phyloP scores from a whole-genome alignment of 2,113 vertebrate genomes.

The Onychorhynchus coronatus region DNA sequence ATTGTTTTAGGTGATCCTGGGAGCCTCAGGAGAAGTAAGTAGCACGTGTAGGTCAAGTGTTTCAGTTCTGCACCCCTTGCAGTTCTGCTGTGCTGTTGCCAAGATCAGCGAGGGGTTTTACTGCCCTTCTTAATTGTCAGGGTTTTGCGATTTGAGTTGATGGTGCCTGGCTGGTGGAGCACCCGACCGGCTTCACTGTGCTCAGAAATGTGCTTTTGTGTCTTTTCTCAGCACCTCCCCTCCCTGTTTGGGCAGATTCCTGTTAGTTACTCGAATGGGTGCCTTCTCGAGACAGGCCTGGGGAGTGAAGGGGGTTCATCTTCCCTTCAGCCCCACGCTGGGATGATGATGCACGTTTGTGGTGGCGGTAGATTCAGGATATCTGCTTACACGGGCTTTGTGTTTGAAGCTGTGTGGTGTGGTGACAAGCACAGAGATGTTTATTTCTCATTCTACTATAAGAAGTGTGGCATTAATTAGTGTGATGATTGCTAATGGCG shows the following conservation, averaged over 20 bases:
- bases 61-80: background rate
- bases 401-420: background rate
- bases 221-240: background rate
- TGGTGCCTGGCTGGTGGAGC: background rate
- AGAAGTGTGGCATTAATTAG: background rate
- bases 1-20: background rate
- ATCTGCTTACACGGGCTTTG: slow-evolving; percentile 10
- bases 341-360: background rate
- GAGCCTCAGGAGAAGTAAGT: background rate
- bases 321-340: slow-evolving; percentile 27
- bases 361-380: background rate
- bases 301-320: background rate
- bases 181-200: background rate
- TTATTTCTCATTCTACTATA: background rate
- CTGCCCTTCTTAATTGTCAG: background rate
- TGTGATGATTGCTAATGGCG: background rate
- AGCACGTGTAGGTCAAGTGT: background rate
- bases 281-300: background rate
- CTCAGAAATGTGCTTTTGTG: background rate
- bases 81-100: background rate
- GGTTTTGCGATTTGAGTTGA: background rate
- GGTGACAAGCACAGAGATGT: background rate
- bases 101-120: background rate
- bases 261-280: background rate
- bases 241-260: background rate